A percentile compares a stretch with the other conserved stretches of the same genome.
Evolutionary conservation across 2,888 invertebrate species (phyloP).

Genomic region (Diplolepis rosae): DNA sequence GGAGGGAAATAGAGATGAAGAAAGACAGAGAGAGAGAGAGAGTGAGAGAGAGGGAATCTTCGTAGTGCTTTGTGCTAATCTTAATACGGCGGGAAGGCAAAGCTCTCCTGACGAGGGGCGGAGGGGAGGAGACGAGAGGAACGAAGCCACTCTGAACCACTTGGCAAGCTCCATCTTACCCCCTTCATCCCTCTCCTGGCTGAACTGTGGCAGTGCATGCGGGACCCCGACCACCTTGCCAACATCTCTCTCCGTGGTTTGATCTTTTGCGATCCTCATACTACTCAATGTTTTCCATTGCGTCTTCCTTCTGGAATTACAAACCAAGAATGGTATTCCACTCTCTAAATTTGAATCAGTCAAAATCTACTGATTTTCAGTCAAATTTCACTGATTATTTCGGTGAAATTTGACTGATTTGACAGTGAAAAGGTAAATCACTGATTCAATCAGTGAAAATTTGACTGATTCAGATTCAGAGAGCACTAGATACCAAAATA

Average conservation of each 20-base stretch:
- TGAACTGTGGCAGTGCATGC: constrained; percentile 50
- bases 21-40: constrained; percentile 35
- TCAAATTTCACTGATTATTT: no score
- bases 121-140: constrained; percentile 35
- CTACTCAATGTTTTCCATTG: constrained; percentile 2
- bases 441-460: no score
- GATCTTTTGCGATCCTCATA: constrained; percentile 29
- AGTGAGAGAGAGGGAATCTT: constrained; percentile 40
- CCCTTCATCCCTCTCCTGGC: constrained; percentile 36
- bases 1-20: constrained; percentile 15
- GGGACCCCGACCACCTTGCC: constrained; percentile 40
- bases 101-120: constrained; percentile 35
- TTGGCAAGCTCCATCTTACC: constrained; percentile 44
- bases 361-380: no score
- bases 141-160: constrained; percentile 48
- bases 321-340: background rate
- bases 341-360: no score
- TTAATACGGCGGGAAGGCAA: constrained; percentile 60
- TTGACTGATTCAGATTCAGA: no score
- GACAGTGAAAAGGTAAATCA: no score
- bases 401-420: no score
- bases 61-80: constrained; percentile 66
- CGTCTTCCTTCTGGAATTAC: background rate
- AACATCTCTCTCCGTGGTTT: constrained; percentile 21
- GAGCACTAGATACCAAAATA: background rate